These are phyloP conservation scores for Sympetrum striolatum DNA, from an alignment of 2,888 invertebrate species.

Conservation along the genomic window DNA sequence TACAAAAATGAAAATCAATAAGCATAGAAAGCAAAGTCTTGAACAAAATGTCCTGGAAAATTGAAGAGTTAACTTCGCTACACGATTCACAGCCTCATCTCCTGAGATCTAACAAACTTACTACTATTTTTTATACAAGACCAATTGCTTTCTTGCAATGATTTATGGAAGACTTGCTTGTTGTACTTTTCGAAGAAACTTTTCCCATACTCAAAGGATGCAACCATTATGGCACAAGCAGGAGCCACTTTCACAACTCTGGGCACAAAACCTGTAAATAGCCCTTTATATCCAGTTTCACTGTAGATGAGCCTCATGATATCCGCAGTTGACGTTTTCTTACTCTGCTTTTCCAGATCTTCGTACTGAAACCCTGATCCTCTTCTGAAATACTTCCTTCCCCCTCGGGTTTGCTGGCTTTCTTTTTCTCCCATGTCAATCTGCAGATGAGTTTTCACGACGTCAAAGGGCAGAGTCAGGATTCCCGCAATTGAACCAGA, in stretches of 20 bases:
- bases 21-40: not conserved
- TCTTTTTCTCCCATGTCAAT: slow-evolving; percentile 89
- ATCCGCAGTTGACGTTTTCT: slow-evolving; percentile 51
- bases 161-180: not conserved
- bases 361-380: not conserved
- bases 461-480: slow-evolving; percentile 95
- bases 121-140: not conserved
- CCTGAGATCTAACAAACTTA: not conserved
- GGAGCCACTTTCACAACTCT: slow-evolving; percentile 95
- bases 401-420: not conserved
- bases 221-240: slow-evolving; percentile 99
- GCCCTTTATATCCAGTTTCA: slow-evolving; percentile 73
- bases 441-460: slow-evolving; percentile 96
- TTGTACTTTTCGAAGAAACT: slow-evolving; percentile 73
- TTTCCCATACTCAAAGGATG: slow-evolving; percentile 96
- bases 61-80: not conserved
- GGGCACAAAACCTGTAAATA: slow-evolving; percentile 88
- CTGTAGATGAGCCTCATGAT: slow-evolving; percentile 69
- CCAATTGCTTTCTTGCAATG: not conserved
- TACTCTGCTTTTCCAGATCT: not conserved
- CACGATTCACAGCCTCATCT: not conserved
- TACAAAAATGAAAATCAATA: too few species aligned
- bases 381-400: not conserved
- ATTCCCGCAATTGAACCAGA: slow-evolving; percentile 88
- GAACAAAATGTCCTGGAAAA: not conserved